phyloP scores from a whole-genome alignment of 2,888 invertebrate genomes.

The Diplolepis rosae region DNA sequence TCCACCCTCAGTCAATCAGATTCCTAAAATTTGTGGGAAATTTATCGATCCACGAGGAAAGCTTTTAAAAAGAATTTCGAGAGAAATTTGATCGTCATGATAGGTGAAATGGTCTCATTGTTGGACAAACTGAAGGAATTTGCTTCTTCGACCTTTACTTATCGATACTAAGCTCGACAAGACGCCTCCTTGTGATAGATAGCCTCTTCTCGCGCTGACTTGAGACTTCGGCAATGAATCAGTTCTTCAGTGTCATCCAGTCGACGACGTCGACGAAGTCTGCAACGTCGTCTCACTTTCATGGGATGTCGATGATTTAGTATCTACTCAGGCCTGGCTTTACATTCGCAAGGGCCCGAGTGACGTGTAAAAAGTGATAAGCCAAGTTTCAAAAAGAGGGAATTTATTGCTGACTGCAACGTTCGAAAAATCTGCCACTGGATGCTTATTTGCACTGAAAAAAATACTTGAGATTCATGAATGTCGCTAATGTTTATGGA shows the following conservation, averaged over 20 bases:
- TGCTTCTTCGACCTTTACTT: conserved; percentile 25
- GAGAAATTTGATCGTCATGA: not conserved
- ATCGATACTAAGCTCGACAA: conserved; percentile 30
- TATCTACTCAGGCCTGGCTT: conserved; percentile 9
- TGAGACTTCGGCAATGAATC: conserved; percentile 31
- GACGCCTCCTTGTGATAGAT: conserved; percentile 35
- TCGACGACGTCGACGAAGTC: not conserved
- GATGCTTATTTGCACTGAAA: too few relatives aligned
- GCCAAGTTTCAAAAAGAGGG: not conserved
- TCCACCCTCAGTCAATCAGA: too few relatives aligned
- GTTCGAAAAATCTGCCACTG: too few relatives aligned
- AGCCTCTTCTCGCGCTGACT: conserved; percentile 25
- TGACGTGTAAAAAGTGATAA: conserved; percentile 1
- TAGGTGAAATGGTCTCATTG: not conserved
- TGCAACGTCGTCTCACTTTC: not conserved
- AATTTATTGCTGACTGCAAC: not conserved
- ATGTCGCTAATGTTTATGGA: too few relatives aligned
- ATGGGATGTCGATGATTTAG: conserved; percentile 24
- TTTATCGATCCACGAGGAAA: not conserved
- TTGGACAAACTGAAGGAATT: conserved; percentile 1
- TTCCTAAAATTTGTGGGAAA: too few relatives aligned
- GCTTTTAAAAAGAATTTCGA: not conserved
- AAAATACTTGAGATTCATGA: too few relatives aligned
- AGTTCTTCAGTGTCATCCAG: conserved; percentile 30
- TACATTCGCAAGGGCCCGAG: conserved; percentile 4